Evolutionary conservation across 2,113 vertebrate genomes (phyloP), one percentile per base, ranked within the genome.

Genomic region (Ellobius talpinus): DNA sequence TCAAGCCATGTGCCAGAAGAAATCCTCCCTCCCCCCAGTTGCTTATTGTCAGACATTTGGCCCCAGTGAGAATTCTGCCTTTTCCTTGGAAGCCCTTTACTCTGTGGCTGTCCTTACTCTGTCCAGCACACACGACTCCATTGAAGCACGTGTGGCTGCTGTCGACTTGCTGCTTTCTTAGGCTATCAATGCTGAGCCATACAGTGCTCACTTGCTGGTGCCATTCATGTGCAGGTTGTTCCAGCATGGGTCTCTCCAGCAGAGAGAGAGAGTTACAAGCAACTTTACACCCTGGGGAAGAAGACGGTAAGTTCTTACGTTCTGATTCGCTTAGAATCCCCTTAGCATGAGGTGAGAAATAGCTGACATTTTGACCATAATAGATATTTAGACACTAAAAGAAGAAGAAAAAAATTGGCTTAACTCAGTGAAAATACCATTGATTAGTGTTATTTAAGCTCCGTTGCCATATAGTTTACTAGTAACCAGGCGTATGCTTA

Each of bases 371-470:
- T 97, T 29, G 17, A 66, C 73, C 61, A 73, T 90, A 73, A 86
- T 5, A 94, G 79, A 45, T 72, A 90, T 79, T 96, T 92, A 85
- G 74, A 63, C 70, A 58, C 36, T 94, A 76, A 45, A 24, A n/a
- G 61, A 88, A 82, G 47, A 47, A 65, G 31, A 87, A 93, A 82
- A 93, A 89, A 93, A 97, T 39, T 77, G 87, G 58, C 23, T 91
- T 84, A 90, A 85, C 87, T 96, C 90, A 26, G 4, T 55, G 70
- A 42, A 88, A 95, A 77, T 24, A 36, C 74, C 85, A 61, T 93
- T 95, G 95, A 94, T 94, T 58, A n/a, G 5, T 76, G 92, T 90
- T 89, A 68, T 93, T 94, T 93, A 93, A 87, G 50, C 39, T 90
- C 73, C 50, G 24, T 90, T 72, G 91, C 89, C 55, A 11, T 47